A percentile compares a stretch with the other conserved stretches of the same genome.
Conservation (phyloP, 2,888 invertebrate genomes). For the Eupeodes luniger region DNA sequence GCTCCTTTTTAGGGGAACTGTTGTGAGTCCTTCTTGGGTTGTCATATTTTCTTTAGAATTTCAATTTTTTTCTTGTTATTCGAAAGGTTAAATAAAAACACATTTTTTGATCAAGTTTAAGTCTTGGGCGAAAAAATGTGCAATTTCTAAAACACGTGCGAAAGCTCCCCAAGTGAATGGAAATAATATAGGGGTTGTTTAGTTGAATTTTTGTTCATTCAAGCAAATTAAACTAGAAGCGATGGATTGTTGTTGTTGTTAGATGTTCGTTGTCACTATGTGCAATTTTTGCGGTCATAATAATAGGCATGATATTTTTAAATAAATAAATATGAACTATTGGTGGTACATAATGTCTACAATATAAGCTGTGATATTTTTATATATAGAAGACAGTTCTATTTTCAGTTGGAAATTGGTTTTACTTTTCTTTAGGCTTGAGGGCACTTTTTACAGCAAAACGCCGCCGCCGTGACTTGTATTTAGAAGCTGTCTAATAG, state of each 20-base stretch:
- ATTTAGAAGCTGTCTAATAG: too few species aligned
- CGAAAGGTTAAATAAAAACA: conserved; percentile 16
- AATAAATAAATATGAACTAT: neutral
- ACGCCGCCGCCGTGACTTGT: too few species aligned
- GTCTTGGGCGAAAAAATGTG: conserved; percentile 43
- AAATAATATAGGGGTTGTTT: conserved; percentile 14
- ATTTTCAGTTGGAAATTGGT: neutral
- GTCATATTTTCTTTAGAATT: conserved; percentile 9
- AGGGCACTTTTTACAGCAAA: too few species aligned
- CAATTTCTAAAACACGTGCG: conserved; percentile 34
- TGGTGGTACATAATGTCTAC: neutral
- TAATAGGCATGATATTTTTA: conserved; percentile 20
- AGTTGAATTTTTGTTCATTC: conserved; percentile 14
- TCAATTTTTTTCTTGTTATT: neutral
- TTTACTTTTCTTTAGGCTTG: too few species aligned
- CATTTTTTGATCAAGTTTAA: conserved; percentile 22
- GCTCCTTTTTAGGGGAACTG: neutral
- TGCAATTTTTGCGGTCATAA: conserved; percentile 39
- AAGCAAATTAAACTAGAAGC: conserved; percentile 27
- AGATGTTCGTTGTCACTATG: neutral
- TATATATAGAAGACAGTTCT: neutral
- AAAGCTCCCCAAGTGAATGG: conserved; percentile 29
- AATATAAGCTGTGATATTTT: neutral
- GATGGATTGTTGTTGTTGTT: conserved; percentile 10
- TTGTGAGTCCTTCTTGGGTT: too few species aligned